These are phyloP conservation scores for Drosophila lowei DNA, from an alignment of 1,140 invertebrate genomes.

Conservation along the genomic window DNA sequence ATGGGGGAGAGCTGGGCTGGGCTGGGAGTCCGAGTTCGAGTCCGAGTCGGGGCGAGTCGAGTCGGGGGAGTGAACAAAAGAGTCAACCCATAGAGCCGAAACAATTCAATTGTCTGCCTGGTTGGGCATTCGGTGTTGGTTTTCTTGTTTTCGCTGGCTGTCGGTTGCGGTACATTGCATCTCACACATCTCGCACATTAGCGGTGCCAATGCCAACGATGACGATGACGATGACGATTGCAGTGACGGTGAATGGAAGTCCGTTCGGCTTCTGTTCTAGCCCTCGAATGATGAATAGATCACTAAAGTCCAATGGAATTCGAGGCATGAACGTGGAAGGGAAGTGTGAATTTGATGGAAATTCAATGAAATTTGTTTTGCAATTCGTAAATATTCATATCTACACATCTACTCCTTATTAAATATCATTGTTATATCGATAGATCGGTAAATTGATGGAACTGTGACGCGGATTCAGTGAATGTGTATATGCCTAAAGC, in stretches of 20 bases:
- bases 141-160: constrained; percentile 50
- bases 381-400: too few relatives aligned
- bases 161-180: constrained; percentile 75
- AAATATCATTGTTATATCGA: too few relatives aligned
- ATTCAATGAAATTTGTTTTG: too few relatives aligned
- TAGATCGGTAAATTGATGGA: too few relatives aligned
- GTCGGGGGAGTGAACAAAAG: constrained; percentile 22
- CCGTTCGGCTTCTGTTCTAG: constrained; percentile 7
- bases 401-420: too few relatives aligned
- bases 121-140: constrained; percentile 55
- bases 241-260: constrained; percentile 27
- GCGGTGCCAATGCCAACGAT: constrained; percentile 54
- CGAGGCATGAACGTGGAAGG: too few relatives aligned
- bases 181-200: constrained; percentile 79
- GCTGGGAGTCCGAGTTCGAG: not conserved
- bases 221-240: constrained; percentile 37
- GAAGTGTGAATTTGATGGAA: too few relatives aligned
- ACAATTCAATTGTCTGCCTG: constrained; percentile 82
- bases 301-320: too few relatives aligned
- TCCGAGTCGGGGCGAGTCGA: not conserved
- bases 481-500: too few relatives aligned
- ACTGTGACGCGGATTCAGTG: too few relatives aligned
- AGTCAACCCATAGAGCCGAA: constrained; percentile 49
- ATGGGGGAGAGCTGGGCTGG: not conserved
- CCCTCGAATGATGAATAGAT: constrained; percentile 1